A percentile compares a stretch with the other conserved stretches of the same genome.
Evolutionary conservation across 2,797 vertebrate species (phyloP).

Genomic region (Micropoecilia bifurca): DNA sequence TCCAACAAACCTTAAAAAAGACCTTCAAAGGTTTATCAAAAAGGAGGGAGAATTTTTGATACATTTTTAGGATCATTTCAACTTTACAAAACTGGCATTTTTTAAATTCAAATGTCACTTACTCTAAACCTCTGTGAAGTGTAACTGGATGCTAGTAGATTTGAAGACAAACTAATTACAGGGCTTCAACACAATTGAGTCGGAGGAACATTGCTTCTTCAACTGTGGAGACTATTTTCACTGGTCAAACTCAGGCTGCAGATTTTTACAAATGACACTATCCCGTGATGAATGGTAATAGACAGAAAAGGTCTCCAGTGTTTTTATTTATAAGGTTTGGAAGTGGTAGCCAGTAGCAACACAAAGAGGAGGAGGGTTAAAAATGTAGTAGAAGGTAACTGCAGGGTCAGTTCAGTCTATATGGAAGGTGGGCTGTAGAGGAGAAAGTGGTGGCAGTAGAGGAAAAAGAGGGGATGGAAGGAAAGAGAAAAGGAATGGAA

Average conservation of each 20-base stretch:
- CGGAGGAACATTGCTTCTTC: not conserved
- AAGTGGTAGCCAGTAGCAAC: constrained; percentile 39
- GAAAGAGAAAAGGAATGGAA: constrained; percentile 57
- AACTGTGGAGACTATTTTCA: constrained; percentile 1
- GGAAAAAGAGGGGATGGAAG: constrained; percentile 43
- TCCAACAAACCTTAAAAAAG: not conserved
- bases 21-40: not conserved
- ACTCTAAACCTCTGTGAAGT: not conserved
- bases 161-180: constrained; percentile 14
- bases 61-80: not conserved
- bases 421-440: constrained; percentile 42
- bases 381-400: constrained; percentile 29
- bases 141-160: not conserved
- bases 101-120: not conserved
- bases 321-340: constrained; percentile 41
- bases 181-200: constrained; percentile 9
- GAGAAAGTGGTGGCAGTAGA: constrained; percentile 40
- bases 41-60: not conserved
- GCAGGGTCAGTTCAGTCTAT: constrained; percentile 64
- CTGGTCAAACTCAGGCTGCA: constrained; percentile 1
- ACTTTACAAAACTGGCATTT: not conserved
- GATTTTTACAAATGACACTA: constrained; percentile 10
- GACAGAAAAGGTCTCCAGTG: constrained; percentile 41
- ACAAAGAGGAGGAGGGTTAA: not conserved
- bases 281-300: constrained; percentile 42